Conservation (phyloP, 2,113 vertebrate genomes). For the Passer montanus region DNA sequence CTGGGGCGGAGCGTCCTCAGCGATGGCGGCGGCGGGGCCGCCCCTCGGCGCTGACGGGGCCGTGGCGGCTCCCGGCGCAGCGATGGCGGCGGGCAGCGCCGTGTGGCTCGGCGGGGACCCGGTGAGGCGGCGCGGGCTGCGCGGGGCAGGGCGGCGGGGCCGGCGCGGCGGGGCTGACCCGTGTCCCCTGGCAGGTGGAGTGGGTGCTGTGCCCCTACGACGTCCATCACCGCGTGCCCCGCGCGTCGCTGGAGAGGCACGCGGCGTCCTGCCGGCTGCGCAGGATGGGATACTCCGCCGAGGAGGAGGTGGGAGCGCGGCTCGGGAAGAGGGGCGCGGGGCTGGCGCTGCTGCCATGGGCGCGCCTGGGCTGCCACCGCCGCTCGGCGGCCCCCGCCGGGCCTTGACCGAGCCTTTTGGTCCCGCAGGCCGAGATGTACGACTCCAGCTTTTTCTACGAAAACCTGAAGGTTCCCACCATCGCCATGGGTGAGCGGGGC, state of each 20-base stretch:
- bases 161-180: fast-evolving
- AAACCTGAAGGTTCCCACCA: slow-evolving; percentile 73
- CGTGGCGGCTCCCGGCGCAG: neutral
- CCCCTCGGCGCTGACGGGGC: neutral
- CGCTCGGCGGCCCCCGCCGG: neutral
- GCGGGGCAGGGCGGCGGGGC: too few relatives aligned
- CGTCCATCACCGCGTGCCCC: slow-evolving; percentile 81
- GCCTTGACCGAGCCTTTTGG: neutral
- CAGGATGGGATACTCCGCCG: slow-evolving; percentile 82
- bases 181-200: slow-evolving; percentile 64
- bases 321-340: neutral
- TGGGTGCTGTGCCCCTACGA: slow-evolving; percentile 84
- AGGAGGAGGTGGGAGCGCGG: slow-evolving; percentile 80
- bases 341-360: neutral
- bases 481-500: slow-evolving; percentile 82
- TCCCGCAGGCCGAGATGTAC: slow-evolving; percentile 81
- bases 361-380: neutral
- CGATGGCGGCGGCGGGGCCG: neutral
- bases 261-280: slow-evolving; percentile 78
- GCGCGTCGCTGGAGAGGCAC: slow-evolving; percentile 83
- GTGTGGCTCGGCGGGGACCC: neutral
- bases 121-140: neutral
- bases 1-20: neutral
- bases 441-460: slow-evolving; percentile 83
- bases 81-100: fast-evolving